These are phyloP conservation scores for Synodontis membranacea DNA, from an alignment of 2,113 vertebrate species.

Conservation along the genomic window DNA sequence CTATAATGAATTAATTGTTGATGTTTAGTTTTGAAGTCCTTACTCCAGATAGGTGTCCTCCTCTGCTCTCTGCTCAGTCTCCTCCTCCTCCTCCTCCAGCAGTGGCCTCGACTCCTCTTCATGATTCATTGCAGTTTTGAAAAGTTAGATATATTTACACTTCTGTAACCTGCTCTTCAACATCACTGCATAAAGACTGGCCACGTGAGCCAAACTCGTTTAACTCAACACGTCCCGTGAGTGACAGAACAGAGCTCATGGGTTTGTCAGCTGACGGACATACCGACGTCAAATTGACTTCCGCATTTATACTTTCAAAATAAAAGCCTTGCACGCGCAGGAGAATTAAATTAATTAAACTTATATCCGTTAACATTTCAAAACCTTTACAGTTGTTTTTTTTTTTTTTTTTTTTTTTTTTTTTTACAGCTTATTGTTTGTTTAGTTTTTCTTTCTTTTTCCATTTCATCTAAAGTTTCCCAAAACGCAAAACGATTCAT, in stretches of 20 bases:
- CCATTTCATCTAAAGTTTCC: neutral
- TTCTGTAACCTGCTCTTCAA: neutral
- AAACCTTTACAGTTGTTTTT: too few relatives aligned
- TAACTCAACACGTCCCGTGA: neutral
- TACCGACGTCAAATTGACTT: constrained; percentile 38
- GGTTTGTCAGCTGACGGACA: constrained; percentile 64
- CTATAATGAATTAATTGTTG: neutral
- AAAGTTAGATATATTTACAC: neutral
- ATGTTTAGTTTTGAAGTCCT: constrained; percentile 42
- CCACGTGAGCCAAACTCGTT: neutral
- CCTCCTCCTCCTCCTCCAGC: constrained; percentile 61
- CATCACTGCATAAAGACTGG: neutral
- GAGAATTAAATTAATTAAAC: neutral
- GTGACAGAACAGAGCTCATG: constrained; percentile 21
- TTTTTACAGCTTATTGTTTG: neutral
- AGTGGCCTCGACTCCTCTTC: constrained; percentile 66
- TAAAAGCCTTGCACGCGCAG: constrained; percentile 50
- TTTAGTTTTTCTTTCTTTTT: neutral
- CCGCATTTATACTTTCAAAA: constrained; percentile 56
- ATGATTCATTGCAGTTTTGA: constrained; percentile 61
- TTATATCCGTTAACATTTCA: neutral
- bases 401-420: neutral
- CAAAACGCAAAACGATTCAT: neutral
- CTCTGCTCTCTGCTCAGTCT: constrained; percentile 35
- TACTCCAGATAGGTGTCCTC: constrained; percentile 71